Conservation (phyloP, 1,140 invertebrate species). For the Oedothorax gibbosus region DNA sequence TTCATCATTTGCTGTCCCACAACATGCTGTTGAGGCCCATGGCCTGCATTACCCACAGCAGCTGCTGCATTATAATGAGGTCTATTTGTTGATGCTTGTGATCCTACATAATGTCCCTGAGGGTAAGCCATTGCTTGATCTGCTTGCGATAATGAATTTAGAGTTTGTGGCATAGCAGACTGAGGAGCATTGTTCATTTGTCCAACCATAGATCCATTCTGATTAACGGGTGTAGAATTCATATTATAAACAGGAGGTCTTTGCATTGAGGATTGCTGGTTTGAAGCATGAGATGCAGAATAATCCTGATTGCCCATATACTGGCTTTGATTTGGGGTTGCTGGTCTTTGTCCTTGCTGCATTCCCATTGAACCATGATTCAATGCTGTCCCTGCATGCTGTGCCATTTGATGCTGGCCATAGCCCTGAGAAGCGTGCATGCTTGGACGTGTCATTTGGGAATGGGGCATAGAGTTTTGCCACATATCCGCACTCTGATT, state of each 20-base stretch:
- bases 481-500: slow-evolving; percentile 57
- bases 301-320: slow-evolving; percentile 57
- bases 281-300: slow-evolving; percentile 28
- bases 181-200: slow-evolving; percentile 51
- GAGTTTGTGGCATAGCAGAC: slow-evolving; percentile 42
- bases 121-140: slow-evolving; percentile 56
- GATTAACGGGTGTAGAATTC: slow-evolving; percentile 46
- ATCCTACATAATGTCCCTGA: slow-evolving; percentile 61
- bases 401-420: slow-evolving; percentile 56
- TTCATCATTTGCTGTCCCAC: slow-evolving; percentile 54
- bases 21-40: slow-evolving; percentile 37
- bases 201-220: slow-evolving; percentile 55
- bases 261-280: slow-evolving; percentile 55
- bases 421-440: slow-evolving; percentile 52
- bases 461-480: slow-evolving; percentile 55
- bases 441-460: slow-evolving; percentile 54
- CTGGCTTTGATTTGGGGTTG: slow-evolving; percentile 58
- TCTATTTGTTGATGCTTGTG: slow-evolving; percentile 53
- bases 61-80: slow-evolving; percentile 49
- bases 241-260: slow-evolving; percentile 58
- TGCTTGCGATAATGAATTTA: slow-evolving; percentile 50
- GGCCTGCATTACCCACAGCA: slow-evolving; percentile 43
- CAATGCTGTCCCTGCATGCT: slow-evolving; percentile 32
- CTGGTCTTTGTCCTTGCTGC: slow-evolving; percentile 30
- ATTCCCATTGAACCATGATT: slow-evolving; percentile 39